phyloP scores from a whole-genome alignment of 2,797 vertebrate genomes.

The Xenopus petersii region DNA sequence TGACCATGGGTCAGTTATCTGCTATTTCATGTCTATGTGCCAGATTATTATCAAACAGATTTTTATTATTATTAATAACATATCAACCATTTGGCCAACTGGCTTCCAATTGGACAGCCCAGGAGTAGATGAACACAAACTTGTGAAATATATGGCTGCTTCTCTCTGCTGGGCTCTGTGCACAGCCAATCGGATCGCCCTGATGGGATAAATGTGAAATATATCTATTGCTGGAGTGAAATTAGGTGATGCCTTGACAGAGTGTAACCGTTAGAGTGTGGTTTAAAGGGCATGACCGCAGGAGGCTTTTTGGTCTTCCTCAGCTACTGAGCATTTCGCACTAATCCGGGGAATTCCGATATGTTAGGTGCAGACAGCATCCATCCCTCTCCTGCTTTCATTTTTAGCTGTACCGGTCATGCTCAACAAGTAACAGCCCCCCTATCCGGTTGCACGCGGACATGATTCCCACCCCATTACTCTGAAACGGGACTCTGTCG shows the following conservation, averaged over 20 bases:
- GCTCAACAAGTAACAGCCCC: constrained; percentile 2
- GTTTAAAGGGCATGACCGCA: constrained; percentile 23
- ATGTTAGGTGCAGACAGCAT: constrained; percentile 9
- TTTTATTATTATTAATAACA: too few species aligned
- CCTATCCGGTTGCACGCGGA: constrained; percentile 4
- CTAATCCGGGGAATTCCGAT: constrained; percentile 39
- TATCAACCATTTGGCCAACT: too few species aligned
- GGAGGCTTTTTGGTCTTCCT: constrained; percentile 13
- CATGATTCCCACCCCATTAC: constrained; percentile 5
- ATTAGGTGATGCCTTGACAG: constrained; percentile 19
- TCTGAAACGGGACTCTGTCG: background rate
- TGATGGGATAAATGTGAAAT: background rate
- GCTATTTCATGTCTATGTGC: too few species aligned
- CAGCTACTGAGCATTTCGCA: constrained; percentile 33
- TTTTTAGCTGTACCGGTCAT: constrained; percentile 13
- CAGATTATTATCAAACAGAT: too few species aligned
- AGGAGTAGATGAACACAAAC: too few species aligned
- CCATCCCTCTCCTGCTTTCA: constrained; percentile 10
- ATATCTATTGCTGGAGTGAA: background rate
- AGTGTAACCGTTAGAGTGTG: constrained; percentile 31
- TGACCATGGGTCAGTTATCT: too few species aligned
- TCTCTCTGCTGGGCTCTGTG: too few species aligned
- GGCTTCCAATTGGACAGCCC: too few species aligned
- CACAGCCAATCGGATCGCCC: background rate
- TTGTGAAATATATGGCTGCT: too few species aligned